Evolutionary conservation across 1,140 invertebrate genomes (phyloP).

Genomic region (Solen grandis): DNA sequence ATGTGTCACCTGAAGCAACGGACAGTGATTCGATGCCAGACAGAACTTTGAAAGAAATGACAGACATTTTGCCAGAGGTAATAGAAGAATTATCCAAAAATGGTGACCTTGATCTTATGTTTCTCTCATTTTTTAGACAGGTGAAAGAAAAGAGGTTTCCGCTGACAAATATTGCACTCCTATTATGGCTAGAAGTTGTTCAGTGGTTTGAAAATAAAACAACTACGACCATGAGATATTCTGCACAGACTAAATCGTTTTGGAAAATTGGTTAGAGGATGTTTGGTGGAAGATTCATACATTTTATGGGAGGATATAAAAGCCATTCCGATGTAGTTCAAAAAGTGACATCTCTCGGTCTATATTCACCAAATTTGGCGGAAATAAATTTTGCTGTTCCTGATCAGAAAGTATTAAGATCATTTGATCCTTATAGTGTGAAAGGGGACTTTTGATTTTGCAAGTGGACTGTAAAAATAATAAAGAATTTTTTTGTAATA

Average conservation of each 20-base stretch:
- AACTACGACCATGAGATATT: slow-evolving; percentile 8
- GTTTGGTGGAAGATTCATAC: slow-evolving; percentile 2
- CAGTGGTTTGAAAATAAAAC: neutral
- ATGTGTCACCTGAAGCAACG: neutral
- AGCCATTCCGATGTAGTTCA: neutral
- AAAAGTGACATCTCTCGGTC: neutral
- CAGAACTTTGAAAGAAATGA: neutral
- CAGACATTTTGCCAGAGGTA: neutral
- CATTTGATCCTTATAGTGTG: neutral
- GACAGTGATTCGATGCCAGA: neutral
- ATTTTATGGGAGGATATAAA: slow-evolving; percentile 28
- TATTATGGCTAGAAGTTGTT: slow-evolving; percentile 5
- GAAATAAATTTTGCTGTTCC: slow-evolving; percentile 19
- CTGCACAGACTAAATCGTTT: slow-evolving; percentile 11
- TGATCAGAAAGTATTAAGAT: neutral
- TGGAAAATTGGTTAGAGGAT: slow-evolving; percentile 8
- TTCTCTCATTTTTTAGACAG: slow-evolving; percentile 1
- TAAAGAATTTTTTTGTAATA: too few species aligned
- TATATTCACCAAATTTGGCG: neutral
- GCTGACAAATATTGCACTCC: neutral
- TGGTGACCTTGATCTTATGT: neutral
- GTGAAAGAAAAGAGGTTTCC: neutral
- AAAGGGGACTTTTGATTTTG: too few species aligned
- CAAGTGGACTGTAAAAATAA: too few species aligned
- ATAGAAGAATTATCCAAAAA: neutral